phyloP scores from a whole-genome alignment of 2,797 vertebrate genomes.

The Takifugu rubripes region DNA sequence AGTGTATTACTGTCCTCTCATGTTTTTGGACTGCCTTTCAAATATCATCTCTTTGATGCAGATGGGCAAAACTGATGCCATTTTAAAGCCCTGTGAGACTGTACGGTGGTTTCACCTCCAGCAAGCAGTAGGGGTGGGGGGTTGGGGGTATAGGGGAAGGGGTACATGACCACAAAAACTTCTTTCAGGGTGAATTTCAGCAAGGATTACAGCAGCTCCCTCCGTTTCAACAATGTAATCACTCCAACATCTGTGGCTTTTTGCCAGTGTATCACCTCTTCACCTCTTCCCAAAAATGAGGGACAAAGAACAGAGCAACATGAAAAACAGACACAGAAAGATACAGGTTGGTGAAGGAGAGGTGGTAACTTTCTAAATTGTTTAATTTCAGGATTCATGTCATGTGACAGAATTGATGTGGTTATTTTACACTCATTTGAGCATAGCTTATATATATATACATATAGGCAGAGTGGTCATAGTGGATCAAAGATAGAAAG shows the following conservation, averaged over 20 bases:
- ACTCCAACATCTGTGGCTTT: constrained; percentile 62
- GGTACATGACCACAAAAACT: constrained; percentile 53
- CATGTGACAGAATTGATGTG: constrained; percentile 11
- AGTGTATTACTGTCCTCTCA: background rate
- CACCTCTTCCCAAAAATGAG: constrained; percentile 26
- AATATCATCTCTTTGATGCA: constrained; percentile 32
- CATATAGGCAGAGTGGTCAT: background rate
- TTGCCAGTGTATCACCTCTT: constrained; percentile 61
- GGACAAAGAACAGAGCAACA: constrained; percentile 37
- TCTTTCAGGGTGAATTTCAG: constrained; percentile 70
- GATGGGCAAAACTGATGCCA: constrained; percentile 55
- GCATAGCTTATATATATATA: background rate
- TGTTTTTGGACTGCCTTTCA: background rate
- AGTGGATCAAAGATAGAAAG: background rate
- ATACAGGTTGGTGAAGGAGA: constrained; percentile 1
- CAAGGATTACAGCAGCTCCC: constrained; percentile 63
- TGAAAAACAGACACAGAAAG: constrained; percentile 45
- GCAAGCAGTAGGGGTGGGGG: constrained; percentile 24
- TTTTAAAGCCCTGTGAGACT: constrained; percentile 42
- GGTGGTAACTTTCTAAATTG: constrained; percentile 13
- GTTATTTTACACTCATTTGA: constrained; percentile 7
- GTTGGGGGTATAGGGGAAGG: constrained; percentile 2
- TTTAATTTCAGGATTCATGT: constrained; percentile 24
- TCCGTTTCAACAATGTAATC: constrained; percentile 65
- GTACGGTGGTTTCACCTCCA: constrained; percentile 59